Base-by-base conservation (phyloP, 2,888 invertebrate genomes). In the Tetanocera ferruginea region DNA sequence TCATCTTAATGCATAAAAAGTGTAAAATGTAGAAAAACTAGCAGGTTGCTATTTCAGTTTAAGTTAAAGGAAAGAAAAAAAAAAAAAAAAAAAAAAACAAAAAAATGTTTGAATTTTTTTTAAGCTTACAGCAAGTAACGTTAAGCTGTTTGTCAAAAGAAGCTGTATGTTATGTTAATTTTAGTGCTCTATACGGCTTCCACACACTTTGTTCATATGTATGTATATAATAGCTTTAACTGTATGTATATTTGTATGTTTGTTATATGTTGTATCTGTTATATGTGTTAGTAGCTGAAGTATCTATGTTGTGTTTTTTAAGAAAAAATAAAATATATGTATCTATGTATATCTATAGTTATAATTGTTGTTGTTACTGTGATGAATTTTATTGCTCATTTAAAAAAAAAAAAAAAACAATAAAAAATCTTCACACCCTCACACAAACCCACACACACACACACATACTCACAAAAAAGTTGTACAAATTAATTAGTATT, bases 361-460 rank as follows among this genome's bases (percentile, higher is more conserved):
- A 72, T 43, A 51, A 74, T 64, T 74, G 73, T 74, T 74, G 73
- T 74, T 74, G 73, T 74, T 64, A 62, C 73, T 74, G 73, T 74
- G 62, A 74, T 74, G 73, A 62, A 23, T 34, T 14, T 25, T 28
- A 74, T 62, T 74, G 28, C 49, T 62, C 37, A 60, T 28, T n/a
- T 64, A 34, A 57, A n/a, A 37, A 67, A 14, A 67, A 66, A 34
- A 28, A 66, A 34, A 34, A 66, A 2, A 66, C 11, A 43, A n/a
- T n/a, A n/a, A 25, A 23, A 37, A 67, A 67, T 31, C n/a, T n/a
- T n/a, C n/a, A n/a, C n/a, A n/a, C n/a, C n/a, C n/a, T 0, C 28
- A 60, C 25, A 19, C 19, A 28, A 25, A 60, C 17, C 1, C 11
- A 60, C 19, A 60, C 60, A 60, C 28, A 60, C 11, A 60, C 28